phyloP scores from a whole-genome alignment of 2,888 invertebrate genomes.

The Campoplex capitator region DNA sequence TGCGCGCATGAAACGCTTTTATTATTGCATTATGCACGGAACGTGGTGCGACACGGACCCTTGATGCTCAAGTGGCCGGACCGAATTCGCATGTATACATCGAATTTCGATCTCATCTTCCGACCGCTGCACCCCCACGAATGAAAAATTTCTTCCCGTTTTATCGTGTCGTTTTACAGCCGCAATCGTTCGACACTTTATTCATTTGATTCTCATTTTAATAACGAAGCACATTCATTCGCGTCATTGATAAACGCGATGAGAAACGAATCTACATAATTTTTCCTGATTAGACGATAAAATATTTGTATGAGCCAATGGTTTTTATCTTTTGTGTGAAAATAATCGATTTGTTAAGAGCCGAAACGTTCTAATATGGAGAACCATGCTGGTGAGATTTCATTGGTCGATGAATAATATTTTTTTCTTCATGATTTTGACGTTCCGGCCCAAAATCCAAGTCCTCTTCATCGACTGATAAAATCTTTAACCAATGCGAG shows the following conservation, averaged over 20 bases:
- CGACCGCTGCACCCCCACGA: background rate
- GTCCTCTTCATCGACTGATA: no score
- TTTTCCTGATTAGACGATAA: no score
- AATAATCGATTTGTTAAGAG: no score
- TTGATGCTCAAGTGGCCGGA: conserved; percentile 74
- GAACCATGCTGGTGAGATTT: no score
- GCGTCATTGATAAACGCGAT: background rate
- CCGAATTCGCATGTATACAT: conserved; percentile 51
- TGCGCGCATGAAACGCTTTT: conserved; percentile 73
- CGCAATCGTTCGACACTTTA: conserved; percentile 53
- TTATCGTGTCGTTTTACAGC: conserved; percentile 16
- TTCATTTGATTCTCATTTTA: background rate
- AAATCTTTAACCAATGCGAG: no score
- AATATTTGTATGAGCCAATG: no score
- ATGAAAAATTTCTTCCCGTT: conserved; percentile 45
- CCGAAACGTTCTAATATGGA: no score
- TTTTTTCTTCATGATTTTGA: no score
- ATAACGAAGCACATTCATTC: background rate
- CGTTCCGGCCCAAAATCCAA: no score
- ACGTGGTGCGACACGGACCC: conserved; percentile 68
- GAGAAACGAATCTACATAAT: no score
- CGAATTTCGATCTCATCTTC: conserved; percentile 34
- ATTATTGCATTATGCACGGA: conserved; percentile 76
- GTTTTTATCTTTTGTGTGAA: no score
- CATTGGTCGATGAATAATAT: no score